phyloP scores from a whole-genome alignment of 2,113 vertebrate species.

The Climacteris rufus region DNA sequence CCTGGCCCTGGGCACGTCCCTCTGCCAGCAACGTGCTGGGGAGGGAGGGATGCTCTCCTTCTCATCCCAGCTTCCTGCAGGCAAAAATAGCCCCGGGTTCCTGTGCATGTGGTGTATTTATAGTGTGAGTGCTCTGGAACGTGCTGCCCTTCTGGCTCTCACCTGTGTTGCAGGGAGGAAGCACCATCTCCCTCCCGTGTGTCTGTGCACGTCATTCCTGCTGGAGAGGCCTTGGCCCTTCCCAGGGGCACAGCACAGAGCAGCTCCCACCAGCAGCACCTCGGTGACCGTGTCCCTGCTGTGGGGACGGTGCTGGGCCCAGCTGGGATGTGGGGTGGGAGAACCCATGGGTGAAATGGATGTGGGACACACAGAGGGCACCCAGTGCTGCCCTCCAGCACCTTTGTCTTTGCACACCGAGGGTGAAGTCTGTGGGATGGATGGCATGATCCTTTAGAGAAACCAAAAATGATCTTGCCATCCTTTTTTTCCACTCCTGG shows the following conservation, averaged over 20 bases:
- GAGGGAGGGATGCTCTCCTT: conserved; percentile 37
- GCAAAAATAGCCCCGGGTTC: conserved; percentile 38
- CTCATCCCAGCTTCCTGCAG: conserved; percentile 31
- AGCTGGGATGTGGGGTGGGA: background rate
- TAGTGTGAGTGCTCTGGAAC: background rate
- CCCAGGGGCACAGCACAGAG: background rate
- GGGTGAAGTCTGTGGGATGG: background rate
- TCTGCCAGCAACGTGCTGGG: background rate
- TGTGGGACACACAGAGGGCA: fast-evolving
- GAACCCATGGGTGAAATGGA: no score
- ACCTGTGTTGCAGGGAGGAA: background rate
- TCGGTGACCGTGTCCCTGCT: fast-evolving
- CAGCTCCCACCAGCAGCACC: background rate
- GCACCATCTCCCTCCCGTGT: fast-evolving
- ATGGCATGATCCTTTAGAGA: background rate
- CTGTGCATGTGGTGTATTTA: conserved; percentile 24
- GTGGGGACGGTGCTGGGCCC: fast-evolving
- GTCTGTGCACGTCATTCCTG: fast-evolving
- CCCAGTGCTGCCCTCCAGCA: background rate
- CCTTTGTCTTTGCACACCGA: background rate
- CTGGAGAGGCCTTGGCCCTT: background rate
- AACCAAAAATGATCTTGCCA: no score
- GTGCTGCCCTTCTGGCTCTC: background rate
- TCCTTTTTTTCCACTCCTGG: no score
- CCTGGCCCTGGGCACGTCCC: background rate